Conservation (phyloP, 2,888 invertebrate species). For the Chloromyia formosa region DNA sequence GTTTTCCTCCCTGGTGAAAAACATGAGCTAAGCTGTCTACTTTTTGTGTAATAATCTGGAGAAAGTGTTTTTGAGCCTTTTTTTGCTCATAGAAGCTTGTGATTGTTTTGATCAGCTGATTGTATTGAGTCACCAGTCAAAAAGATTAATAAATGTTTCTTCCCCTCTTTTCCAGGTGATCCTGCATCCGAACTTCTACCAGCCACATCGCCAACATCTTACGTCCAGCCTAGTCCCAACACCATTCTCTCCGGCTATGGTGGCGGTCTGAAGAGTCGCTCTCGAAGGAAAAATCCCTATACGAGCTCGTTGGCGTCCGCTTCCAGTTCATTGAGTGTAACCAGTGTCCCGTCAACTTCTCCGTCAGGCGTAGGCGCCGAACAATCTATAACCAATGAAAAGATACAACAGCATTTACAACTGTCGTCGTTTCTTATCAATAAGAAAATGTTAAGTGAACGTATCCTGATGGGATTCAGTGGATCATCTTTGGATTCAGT, state of each 20-base stretch:
- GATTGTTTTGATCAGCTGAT: too few species aligned
- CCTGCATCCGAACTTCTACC: conserved; percentile 42
- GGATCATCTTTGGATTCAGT: not conserved
- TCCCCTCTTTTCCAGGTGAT: conserved; percentile 42
- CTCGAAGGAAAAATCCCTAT: conserved; percentile 37
- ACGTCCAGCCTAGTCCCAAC: conserved; percentile 25
- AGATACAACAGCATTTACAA: conserved; percentile 51
- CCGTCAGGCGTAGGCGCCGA: conserved; percentile 49
- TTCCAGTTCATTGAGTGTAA: not conserved
- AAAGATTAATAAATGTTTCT: too few species aligned
- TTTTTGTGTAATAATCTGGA: too few species aligned
- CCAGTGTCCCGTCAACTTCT: not conserved
- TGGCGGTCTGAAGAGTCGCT: conserved; percentile 31
- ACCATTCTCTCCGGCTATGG: conserved; percentile 22
- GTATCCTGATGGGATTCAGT: conserved; percentile 58
- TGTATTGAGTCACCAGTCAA: too few species aligned
- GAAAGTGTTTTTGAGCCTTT: too few species aligned
- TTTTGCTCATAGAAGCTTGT: too few species aligned
- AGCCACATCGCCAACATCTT: conserved; percentile 38
- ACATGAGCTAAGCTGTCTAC: too few species aligned
- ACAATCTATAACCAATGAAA: conserved; percentile 24
- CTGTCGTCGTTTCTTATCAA: conserved; percentile 40
- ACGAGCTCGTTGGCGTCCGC: conserved; percentile 4
- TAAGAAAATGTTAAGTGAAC: conserved; percentile 63
- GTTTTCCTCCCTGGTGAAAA: too few species aligned